Percentiles rank a stretch among this genome's conserved stretches.
Conservation (phyloP, 2,113 vertebrate species). For the Xyliphius kryptos region DNA sequence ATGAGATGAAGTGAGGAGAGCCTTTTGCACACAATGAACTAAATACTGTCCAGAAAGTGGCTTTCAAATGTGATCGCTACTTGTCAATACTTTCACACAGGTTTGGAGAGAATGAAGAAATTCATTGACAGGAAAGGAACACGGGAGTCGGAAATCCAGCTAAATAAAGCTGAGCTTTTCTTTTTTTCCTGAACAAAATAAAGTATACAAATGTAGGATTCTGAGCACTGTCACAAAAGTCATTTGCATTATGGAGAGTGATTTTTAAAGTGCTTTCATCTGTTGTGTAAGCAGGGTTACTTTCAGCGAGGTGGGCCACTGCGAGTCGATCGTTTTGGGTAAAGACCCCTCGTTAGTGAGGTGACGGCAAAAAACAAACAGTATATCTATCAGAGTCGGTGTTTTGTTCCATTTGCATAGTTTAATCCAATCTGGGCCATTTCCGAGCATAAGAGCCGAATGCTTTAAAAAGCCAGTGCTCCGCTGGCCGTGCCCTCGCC, state of each 20-base stretch:
- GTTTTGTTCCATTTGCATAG: slow-evolving; percentile 44
- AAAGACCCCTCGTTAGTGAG: slow-evolving; percentile 46
- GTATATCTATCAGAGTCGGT: slow-evolving; percentile 38
- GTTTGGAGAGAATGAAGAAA: slow-evolving; percentile 31
- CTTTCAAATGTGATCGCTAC: slow-evolving; percentile 29
- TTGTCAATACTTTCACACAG: slow-evolving; percentile 34
- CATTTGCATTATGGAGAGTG: slow-evolving; percentile 42
- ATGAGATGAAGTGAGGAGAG: slow-evolving; percentile 47
- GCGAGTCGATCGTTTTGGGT: slow-evolving; percentile 38
- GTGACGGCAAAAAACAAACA: slow-evolving; percentile 48
- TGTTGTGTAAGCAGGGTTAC: slow-evolving; percentile 42
- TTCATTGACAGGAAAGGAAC: slow-evolving; percentile 29
- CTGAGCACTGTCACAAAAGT: slow-evolving; percentile 34
- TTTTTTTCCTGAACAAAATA: too few species aligned
- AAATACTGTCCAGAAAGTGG: slow-evolving; percentile 40
- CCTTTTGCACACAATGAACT: slow-evolving; percentile 39
- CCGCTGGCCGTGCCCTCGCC: slow-evolving; percentile 42
- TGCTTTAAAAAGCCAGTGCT: slow-evolving; percentile 52
- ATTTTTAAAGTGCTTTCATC: slow-evolving; percentile 48
- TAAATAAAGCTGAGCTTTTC: slow-evolving; percentile 5
- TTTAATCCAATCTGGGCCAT: slow-evolving; percentile 44
- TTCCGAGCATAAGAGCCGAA: slow-evolving; percentile 42
- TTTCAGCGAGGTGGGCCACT: slow-evolving; percentile 38
- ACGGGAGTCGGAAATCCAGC: slow-evolving; percentile 8
- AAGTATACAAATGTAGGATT: slow-evolving; percentile 28